Percentiles rank a stretch among this genome's conserved stretches.
Evolutionary conservation across 2,113 vertebrate genomes (phyloP).

Genomic region (Percopsis transmontana): DNA sequence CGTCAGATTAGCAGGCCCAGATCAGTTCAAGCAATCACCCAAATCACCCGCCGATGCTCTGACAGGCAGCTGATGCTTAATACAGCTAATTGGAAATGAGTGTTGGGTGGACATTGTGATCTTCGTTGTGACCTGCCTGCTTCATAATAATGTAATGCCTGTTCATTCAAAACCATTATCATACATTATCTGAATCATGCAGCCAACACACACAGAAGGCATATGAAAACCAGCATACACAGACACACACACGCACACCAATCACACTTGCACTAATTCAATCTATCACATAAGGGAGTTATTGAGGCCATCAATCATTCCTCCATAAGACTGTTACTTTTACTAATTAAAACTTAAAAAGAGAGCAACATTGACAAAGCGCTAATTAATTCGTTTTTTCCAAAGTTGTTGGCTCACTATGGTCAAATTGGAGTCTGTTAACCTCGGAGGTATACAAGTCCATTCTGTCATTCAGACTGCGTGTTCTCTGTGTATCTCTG

Average conservation of each 20-base stretch:
- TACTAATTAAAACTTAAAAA: constrained; percentile 94
- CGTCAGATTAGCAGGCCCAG: too few species aligned
- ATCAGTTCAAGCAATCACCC: constrained; percentile 44
- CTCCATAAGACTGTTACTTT: constrained; percentile 86
- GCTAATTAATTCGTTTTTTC: constrained; percentile 82
- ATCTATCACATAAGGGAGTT: constrained; percentile 74
- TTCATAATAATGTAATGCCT: constrained; percentile 72
- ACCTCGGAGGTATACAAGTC: too few species aligned
- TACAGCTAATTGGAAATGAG: constrained; percentile 71
- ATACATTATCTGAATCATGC: constrained; percentile 18
- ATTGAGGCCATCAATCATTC: constrained; percentile 88
- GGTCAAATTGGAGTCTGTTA: too few species aligned
- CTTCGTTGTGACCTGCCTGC: constrained; percentile 60
- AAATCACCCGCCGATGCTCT: constrained; percentile 63
- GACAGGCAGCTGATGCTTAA: constrained; percentile 69
- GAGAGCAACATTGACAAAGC: constrained; percentile 85
- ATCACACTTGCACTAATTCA: constrained; percentile 28
- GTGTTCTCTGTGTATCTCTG: constrained; percentile 35
- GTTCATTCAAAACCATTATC: constrained; percentile 21
- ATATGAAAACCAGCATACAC: constrained; percentile 21
- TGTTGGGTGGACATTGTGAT: constrained; percentile 63
- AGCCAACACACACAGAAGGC: constrained; percentile 6
- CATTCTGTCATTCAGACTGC: constrained; percentile 61
- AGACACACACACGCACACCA: constrained; percentile 56
- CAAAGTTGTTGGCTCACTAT: too few species aligned